Percentiles rank a stretch among this genome's conserved stretches.
Conservation (phyloP, 2,797 vertebrate species). For the Bradypodion ventrale region DNA sequence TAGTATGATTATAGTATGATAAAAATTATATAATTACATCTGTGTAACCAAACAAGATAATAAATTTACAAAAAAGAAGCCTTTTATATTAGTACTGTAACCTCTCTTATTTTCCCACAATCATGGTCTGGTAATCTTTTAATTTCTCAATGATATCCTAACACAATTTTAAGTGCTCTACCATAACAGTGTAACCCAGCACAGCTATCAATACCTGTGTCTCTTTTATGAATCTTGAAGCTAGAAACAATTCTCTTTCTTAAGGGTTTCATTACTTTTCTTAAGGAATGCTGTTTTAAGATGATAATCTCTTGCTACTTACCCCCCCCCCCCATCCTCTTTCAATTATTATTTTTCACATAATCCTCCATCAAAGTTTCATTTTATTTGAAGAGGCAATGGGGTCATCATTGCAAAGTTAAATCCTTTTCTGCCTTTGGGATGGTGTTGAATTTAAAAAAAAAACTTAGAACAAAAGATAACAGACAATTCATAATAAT, state of each 20-base stretch:
- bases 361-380: conserved; percentile 29
- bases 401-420: background rate
- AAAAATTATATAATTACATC: background rate
- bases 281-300: conserved; percentile 30
- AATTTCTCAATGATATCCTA: conserved; percentile 6
- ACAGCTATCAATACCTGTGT: background rate
- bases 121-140: conserved; percentile 8
- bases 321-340: conserved; percentile 32
- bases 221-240: background rate
- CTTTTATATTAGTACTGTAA: background rate
- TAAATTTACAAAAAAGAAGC: background rate
- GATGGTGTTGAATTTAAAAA: conserved; percentile 11
- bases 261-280: conserved; percentile 37
- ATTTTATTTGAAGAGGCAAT: conserved; percentile 49
- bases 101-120: conserved; percentile 9
- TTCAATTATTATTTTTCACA: conserved; percentile 35
- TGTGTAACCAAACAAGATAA: background rate
- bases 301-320: conserved; percentile 42
- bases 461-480: conserved; percentile 13
- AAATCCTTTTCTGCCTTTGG: conserved; percentile 36
- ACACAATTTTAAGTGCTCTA: background rate
- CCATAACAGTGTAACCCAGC: background rate
- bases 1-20: background rate
- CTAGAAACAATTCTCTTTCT: conserved; percentile 10
- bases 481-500: conserved; percentile 13